Evolutionary conservation across 2,888 invertebrate species (phyloP), one percentile per base, ranked within the genome.

Genomic region (Zele albiditarsus): DNA sequence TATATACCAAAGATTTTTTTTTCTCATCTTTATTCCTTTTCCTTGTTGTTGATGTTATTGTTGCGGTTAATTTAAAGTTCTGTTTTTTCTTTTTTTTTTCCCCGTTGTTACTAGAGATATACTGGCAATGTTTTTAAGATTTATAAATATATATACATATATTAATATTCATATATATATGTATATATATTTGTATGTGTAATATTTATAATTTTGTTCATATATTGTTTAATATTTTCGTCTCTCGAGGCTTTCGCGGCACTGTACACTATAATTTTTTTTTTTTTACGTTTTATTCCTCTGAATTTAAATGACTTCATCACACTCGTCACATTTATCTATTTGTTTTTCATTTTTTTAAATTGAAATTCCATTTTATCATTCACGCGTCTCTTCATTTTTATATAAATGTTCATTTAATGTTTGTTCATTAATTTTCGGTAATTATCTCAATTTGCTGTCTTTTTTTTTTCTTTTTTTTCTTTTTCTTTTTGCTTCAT

Each of bases 51-150:
- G 57, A 62, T 75, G 46, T 62, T 72, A 38, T 25, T 66, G 38
- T 66, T 25, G 57, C 38, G 57, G 65, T 65, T 60, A 42, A 73
- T 23, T 71, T 46, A n/a, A 46, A 46, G 16, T 73, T n/a, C 23
- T 72, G 46, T 27, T 77, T 73, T 73, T 65, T 60, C 69, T 38
- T 28, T 38, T 67, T 71, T 71, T 23, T 53, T 74, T 38, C 65
- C 31, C 75, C 81, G 80, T 81, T 80, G 81, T 81, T 66, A 79
- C 84, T 86, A 84, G 82, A 84, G 79, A 82, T 86, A 87, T 82
- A 83, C 84, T 86, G 86, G 85, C 86, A 86, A 86, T 86, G 82
- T 82, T 83, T 85, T 80, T 83, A 83, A 81, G 74, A 42, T 66
- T 42, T 66, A 66, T 62, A 23, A 16, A 53, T 57, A 57, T 67